These are phyloP conservation scores for Allophyes oxyacanthae DNA, from an alignment of 2,888 invertebrate genomes.

Conservation along the genomic window DNA sequence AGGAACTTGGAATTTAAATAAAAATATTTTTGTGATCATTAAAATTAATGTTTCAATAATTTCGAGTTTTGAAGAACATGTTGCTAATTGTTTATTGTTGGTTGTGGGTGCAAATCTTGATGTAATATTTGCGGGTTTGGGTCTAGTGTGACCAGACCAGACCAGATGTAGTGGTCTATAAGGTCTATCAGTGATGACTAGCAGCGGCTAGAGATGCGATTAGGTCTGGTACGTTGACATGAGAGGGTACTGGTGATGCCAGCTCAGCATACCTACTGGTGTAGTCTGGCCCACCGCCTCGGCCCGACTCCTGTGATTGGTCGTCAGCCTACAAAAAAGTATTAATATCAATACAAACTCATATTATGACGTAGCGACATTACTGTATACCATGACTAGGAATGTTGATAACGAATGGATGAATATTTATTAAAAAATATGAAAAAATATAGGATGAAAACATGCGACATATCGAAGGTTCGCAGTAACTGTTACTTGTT, in stretches of 20 bases:
- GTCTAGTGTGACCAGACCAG: background rate
- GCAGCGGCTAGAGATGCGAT: conserved; percentile 64
- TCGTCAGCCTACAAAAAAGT: conserved; percentile 52
- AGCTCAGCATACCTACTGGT: conserved; percentile 75
- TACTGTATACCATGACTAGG: too few species aligned
- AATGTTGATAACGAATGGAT: too few species aligned
- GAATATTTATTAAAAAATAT: too few species aligned
- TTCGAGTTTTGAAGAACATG: conserved; percentile 2
- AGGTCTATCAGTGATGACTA: conserved; percentile 20
- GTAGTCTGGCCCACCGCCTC: conserved; percentile 58
- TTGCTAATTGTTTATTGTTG: conserved; percentile 2
- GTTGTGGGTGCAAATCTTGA: background rate
- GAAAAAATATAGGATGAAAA: too few species aligned
- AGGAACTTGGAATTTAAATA: background rate
- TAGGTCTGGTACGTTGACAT: conserved; percentile 69
- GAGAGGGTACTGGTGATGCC: conserved; percentile 70
- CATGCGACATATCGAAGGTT: too few species aligned
- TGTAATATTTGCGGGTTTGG: background rate
- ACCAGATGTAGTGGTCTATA: conserved; percentile 14
- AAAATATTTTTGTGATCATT: conserved; percentile 9
- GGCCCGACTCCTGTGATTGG: conserved; percentile 12
- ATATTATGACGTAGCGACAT: too few species aligned
- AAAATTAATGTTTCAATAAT: background rate
- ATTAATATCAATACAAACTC: background rate
- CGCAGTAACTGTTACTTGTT: too few species aligned